Evolutionary conservation across 2,888 invertebrate genomes (phyloP), one percentile per base, ranked within the genome.

Genomic region (Xestobium rufovillosum): DNA sequence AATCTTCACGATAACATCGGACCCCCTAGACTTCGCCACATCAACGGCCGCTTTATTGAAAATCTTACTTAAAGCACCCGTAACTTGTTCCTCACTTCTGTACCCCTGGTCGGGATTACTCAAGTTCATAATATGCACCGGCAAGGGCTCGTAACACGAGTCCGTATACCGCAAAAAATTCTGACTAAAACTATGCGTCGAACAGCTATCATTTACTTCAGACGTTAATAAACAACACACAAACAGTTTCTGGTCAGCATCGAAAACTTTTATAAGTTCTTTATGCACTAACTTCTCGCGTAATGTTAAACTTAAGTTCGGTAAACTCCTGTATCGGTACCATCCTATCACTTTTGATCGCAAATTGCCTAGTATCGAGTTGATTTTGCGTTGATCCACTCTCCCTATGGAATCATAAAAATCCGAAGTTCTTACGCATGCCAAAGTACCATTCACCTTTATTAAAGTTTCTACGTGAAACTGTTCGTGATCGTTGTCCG

Each of bases 401-500:
- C 66, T 67, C 4, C 80, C 80, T 2, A 69, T 64, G 2, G 72
- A 68, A 28, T 74, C 64, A 49, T 76, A 74, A 57, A 81, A 73
- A 43, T 73, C 59, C 30, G 73, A 71, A 1, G 69, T 63, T 9
- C 69, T 65, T 3, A 79, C 76, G 42, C 76, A 67, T 1, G 78
- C 75, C 32, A 80, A 55, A 15, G 76, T 67, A 9, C 75, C 73
- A 52, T 72, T 72, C 42, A 81, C 69, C 51, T 74, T 70, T 38
- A 80, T 76, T 49, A 75, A 71, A 44, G 70, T 73, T 48, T 76
- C 75, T 38, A 74, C 63, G 17, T 74, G 70, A 36, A 76, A 70
- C 49, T 75, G 72, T 52, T 75, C 73, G 51, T 74, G 76, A 42
- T 80, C 78, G 10, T 75, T 72, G 57, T 82, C 81, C 3, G 81